phyloP scores from a whole-genome alignment of 2,888 invertebrate genomes.

The Ametastegia equiseti region DNA sequence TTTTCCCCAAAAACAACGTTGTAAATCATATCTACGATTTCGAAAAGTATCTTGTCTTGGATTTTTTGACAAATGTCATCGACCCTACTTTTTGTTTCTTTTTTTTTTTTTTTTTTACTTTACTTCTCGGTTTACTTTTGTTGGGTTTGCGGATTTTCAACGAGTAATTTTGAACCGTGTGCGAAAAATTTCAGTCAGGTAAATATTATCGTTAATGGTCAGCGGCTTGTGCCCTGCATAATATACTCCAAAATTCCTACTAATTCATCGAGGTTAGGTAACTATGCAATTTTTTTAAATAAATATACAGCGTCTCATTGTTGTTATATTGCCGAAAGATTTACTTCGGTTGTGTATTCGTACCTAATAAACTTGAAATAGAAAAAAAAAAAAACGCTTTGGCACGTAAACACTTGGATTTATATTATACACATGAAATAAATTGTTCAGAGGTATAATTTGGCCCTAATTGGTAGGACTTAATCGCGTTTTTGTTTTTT shows the following conservation, averaged over 20 bases:
- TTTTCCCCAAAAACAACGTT: neutral
- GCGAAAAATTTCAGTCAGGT: neutral
- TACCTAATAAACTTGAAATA: neutral
- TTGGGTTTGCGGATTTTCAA: neutral
- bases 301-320: slow-evolving; percentile 1
- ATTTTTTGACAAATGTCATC: neutral
- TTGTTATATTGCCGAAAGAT: neutral
- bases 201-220: no score
- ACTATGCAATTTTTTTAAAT: neutral
- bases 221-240: no score
- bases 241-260: no score
- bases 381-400: neutral
- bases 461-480: neutral
- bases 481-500: neutral
- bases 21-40: neutral
- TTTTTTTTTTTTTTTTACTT: neutral
- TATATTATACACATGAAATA: neutral
- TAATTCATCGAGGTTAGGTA: neutral
- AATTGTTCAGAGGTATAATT: neutral
- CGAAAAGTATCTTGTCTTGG: neutral
- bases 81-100: neutral
- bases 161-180: neutral
- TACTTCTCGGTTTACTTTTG: neutral
- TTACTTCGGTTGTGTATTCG: neutral
- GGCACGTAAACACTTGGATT: neutral